Evolutionary conservation across 2,797 vertebrate species (phyloP), one percentile per base, ranked within the genome.

Genomic region (Avahi laniger): DNA sequence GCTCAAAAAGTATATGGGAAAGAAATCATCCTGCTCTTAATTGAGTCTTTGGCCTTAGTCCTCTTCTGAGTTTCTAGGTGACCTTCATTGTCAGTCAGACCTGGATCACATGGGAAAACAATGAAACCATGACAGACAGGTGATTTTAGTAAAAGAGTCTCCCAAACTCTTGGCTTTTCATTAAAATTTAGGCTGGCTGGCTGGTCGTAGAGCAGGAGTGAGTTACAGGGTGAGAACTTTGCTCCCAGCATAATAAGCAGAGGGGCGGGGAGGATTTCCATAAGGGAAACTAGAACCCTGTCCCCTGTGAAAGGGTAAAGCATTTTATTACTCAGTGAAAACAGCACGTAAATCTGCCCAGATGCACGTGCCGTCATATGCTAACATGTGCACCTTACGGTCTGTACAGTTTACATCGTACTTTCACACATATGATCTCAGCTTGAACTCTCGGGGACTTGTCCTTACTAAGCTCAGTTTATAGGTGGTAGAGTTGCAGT

Each of bases 151-250:
- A 70, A 38, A 59, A 87, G 70, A 69, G 38, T 38, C 54, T 72
- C 3, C 67, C 18, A 24, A 1, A 76, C 13, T 70, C 22, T 88
- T 92, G 17, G 79, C 67, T 65, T 88, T 95, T 79, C 48, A 54
- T 87, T 94, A 90, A 95, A 87, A 48, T 90, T 63, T 69, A 95
- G 63, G 28, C 73, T 65, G 17, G 61, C 38, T 84, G 38, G 52
- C 46, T 80, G 26, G 43, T 67, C 18, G 18, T 43, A 20, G 7
- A 41, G 26, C 79, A 94, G 67, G 67, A 72, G 28, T 87, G 88
- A 90, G 54, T 70, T 96, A 33, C 22, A 82, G 78, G 43, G 59
- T 9, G 38, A 96, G 54, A 41, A 63, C 75, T 89, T 93, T 73
- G 78, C 26, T 88, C 48, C 24, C 26, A 5, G n/a, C 6, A 6